phyloP scores from a whole-genome alignment of 1,140 invertebrate species.

The Euschistus heros region DNA sequence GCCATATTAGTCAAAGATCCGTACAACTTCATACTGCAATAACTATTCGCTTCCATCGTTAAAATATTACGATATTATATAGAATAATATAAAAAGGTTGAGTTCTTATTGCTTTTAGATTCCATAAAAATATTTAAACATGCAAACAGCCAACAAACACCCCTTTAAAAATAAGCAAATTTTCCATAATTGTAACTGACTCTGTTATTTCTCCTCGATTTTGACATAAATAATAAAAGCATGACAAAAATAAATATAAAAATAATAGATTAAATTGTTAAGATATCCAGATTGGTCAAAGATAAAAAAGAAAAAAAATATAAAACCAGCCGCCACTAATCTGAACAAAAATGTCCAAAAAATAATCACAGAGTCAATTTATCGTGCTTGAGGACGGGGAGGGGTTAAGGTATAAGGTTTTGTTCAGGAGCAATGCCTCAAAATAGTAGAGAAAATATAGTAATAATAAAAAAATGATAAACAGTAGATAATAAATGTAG shows the following conservation, averaged over 20 bases:
- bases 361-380: conserved; percentile 14
- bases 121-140: conserved; percentile 27
- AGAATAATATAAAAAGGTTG: conserved; percentile 16
- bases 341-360: neutral
- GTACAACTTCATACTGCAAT: conserved; percentile 2
- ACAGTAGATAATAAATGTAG: conserved; percentile 15
- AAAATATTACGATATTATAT: conserved; percentile 12
- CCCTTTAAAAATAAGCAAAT: conserved; percentile 31
- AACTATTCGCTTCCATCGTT: neutral
- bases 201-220: conserved; percentile 20
- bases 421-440: conserved; percentile 19
- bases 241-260: conserved; percentile 7
- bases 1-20: too few relatives aligned
- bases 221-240: neutral
- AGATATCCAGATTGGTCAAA: conserved; percentile 9
- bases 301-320: conserved; percentile 4
- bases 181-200: conserved; percentile 21
- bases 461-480: conserved; percentile 9
- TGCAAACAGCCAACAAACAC: conserved; percentile 32
- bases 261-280: conserved; percentile 7
- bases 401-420: conserved; percentile 5
- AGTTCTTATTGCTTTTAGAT: neutral
- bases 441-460: conserved; percentile 19
- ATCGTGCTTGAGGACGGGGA: conserved; percentile 17
- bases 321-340: neutral